Evolutionary conservation across 2,113 vertebrate genomes (phyloP).

Genomic region (Scolopax mira): DNA sequence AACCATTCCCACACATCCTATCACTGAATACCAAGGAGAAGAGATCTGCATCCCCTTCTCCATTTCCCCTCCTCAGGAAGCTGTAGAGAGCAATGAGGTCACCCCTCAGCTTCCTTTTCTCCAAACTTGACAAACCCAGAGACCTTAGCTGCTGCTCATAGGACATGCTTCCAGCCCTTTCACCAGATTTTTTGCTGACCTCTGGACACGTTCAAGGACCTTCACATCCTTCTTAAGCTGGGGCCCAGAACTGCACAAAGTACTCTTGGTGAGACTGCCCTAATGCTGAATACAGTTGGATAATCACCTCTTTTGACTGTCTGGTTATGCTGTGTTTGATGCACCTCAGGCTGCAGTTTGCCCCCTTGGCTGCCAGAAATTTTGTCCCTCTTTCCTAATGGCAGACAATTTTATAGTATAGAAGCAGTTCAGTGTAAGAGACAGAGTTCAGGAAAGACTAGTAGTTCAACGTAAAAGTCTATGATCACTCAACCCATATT

Average conservation of each 20-base stretch:
- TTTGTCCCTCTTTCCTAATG: not conserved
- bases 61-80: not conserved
- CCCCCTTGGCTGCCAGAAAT: not conserved
- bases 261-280: not conserved
- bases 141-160: not conserved
- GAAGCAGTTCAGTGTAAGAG: not conserved
- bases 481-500: not conserved
- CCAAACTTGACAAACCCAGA: not conserved
- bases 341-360: not conserved
- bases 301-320: not conserved
- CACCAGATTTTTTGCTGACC: not conserved
- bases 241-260: not conserved
- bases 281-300: not conserved
- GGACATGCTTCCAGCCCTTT: not conserved
- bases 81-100: not conserved
- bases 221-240: not conserved
- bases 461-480: not conserved
- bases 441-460: not conserved
- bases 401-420: not conserved
- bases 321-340: not conserved
- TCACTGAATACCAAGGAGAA: not conserved
- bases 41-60: not conserved
- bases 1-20: not conserved
- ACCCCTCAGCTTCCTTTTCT: not conserved
- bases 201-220: not conserved